Evolutionary conservation across 1,140 invertebrate species (phyloP).

Genomic region (Zophobas morio): DNA sequence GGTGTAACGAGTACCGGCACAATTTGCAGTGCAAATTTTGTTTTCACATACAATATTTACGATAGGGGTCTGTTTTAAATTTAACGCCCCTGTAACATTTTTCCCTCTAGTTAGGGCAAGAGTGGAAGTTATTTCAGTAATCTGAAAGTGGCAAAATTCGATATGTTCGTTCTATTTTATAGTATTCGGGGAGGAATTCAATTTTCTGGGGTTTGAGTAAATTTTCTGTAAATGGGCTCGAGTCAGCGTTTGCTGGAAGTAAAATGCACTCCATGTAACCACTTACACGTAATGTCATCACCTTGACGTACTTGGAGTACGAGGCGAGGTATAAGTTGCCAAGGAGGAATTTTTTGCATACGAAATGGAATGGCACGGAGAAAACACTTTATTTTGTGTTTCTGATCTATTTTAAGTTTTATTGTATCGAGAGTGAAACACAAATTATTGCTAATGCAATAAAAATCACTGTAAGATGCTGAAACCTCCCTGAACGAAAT

Average conservation of each 20-base stretch:
- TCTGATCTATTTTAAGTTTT: no score
- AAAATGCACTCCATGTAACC: conserved; percentile 14
- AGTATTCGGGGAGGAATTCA: conserved; percentile 13
- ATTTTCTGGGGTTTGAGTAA: conserved; percentile 13
- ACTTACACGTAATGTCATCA: conserved; percentile 11
- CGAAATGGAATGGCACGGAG: no score
- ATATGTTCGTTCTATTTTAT: conserved; percentile 17
- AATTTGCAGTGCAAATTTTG: conserved; percentile 26
- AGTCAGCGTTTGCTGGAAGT: conserved; percentile 8
- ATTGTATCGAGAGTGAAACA: no score
- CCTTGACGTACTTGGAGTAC: neutral
- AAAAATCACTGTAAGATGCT: no score
- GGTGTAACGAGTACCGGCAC: conserved; percentile 2
- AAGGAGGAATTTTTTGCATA: no score
- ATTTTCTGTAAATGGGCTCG: conserved; percentile 16
- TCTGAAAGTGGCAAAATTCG: conserved; percentile 8
- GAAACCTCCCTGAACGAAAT: no score
- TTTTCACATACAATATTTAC: neutral
- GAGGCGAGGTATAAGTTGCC: neutral
- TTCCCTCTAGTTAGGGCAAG: neutral
- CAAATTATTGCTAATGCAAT: no score
- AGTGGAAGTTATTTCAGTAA: neutral
- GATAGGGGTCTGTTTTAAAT: no score
- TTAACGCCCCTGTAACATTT: neutral
- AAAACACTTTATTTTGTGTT: no score